Base-by-base conservation (phyloP, 2,797 vertebrate genomes). In the Notolepis coatsorum region DNA sequence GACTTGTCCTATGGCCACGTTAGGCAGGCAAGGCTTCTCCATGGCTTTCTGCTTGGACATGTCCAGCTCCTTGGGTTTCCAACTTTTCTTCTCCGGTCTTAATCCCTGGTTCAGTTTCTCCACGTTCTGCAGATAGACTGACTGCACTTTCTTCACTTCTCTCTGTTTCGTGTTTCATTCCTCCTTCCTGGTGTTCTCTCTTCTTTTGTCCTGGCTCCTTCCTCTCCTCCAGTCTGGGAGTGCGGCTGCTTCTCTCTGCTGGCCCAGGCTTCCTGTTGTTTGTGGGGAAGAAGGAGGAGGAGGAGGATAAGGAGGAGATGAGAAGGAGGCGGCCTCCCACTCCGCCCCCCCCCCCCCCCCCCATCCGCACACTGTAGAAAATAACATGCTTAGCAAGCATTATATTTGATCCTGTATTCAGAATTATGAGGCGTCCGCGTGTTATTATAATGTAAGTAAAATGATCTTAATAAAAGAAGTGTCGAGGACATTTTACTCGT, bases 241-340 rank as follows among this genome's bases (percentile, higher is more conserved):
- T n/a, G n/a, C n/a, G n/a, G n/a, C n/a, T n/a, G n/a, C 72, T 0
- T 9, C 68, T 84, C 65, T 81, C 54, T 52, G 37, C 17, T 79
- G 82, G 68, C 80, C 80, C 75, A 70, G 80, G 73, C 81, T 92
- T 93, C 93, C 91, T 92, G 90, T 93, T 92, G 86, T 90, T 86
- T 89, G 78, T 82, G 80, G 81, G 85, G 85, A 88, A 79, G 82
- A n/a, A n/a, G n/a, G n/a, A n/a, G n/a, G n/a, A n/a, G n/a, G n/a
- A n/a, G n/a, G n/a, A n/a, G n/a, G n/a, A n/a, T n/a, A n/a, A n/a
- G 65, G 82, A 79, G 79, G 72, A 84, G 85, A 85, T 73, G 87
- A 79, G 53, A 81, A 80, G 74, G 75, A 75, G 71, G 75, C 73
- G 79, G 85, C 69, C 69, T 67, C 70, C 66, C 69, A 60, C 78